Percentiles rank a stretch among this genome's conserved stretches.
Conservation (phyloP, 2,797 vertebrate genomes). For the Hypotaenidia okinawae region DNA sequence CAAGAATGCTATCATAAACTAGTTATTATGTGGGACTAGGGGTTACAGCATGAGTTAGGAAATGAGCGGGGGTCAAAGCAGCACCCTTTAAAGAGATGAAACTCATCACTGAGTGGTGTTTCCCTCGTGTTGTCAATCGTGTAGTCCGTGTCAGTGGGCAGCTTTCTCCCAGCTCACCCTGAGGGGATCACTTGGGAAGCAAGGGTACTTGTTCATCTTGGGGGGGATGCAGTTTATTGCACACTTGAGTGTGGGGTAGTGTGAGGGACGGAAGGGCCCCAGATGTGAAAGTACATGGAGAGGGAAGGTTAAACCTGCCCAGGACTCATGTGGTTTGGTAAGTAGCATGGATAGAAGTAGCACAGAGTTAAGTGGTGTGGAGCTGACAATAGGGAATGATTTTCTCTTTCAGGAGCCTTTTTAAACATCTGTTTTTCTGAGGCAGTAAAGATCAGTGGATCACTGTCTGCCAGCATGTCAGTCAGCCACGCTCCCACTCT, state of each 20-base stretch:
- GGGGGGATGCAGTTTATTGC: neutral
- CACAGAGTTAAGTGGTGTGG: neutral
- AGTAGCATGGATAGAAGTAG: neutral
- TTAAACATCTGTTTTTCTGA: neutral
- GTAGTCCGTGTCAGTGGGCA: neutral
- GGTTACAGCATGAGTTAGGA: neutral
- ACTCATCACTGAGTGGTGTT: neutral
- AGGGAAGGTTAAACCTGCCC: neutral
- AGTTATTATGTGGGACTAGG: neutral
- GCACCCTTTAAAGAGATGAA: neutral
- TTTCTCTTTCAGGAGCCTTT: neutral
- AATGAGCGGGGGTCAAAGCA: neutral
- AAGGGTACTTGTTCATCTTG: neutral
- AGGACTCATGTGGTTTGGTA: neutral
- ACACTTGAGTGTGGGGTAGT: fast-evolving
- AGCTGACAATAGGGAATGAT: neutral
- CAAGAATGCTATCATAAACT: neutral
- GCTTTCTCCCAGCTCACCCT: fast-evolving
- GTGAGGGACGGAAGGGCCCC: neutral
- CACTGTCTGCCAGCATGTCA: neutral
- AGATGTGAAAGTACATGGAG: neutral
- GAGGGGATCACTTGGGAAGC: neutral
- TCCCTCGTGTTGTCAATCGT: neutral
- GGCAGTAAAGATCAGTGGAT: neutral
- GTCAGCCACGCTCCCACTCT: neutral